Evolutionary conservation across 2,888 invertebrate species (phyloP).

Genomic region (Terebella lapidaria): DNA sequence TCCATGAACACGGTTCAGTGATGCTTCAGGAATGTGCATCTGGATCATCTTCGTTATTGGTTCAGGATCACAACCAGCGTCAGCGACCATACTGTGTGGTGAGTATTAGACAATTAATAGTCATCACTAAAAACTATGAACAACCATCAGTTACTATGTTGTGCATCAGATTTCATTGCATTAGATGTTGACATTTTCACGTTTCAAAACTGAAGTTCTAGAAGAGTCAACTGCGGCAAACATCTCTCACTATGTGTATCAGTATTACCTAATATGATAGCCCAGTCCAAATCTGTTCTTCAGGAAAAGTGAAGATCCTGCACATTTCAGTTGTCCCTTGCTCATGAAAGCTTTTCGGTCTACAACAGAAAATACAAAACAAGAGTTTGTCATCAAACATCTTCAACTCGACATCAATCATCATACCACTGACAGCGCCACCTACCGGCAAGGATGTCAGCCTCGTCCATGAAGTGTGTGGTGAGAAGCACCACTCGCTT

Average conservation of each 20-base stretch:
- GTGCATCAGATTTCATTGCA: no score
- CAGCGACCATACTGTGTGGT: conserved; percentile 5
- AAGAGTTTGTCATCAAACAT: background rate
- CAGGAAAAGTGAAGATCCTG: conserved; percentile 77
- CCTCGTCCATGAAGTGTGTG: conserved; percentile 87
- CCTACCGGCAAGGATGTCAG: conserved; percentile 70
- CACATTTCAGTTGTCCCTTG: conserved; percentile 73
- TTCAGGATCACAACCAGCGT: background rate
- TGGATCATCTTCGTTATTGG: conserved; percentile 61
- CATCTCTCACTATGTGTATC: no score
- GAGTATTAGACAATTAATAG: no score
- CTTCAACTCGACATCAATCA: background rate
- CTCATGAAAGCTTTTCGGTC: conserved; percentile 82
- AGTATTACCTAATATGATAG: conserved; percentile 74
- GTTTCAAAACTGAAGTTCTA: no score
- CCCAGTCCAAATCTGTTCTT: conserved; percentile 85
- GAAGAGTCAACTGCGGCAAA: no score
- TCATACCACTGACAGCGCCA: no score
- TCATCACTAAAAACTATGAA: no score
- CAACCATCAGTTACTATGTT: no score
- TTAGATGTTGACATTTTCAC: no score
- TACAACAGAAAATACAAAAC: conserved; percentile 18
- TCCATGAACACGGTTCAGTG: conserved; percentile 71
- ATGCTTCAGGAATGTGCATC: conserved; percentile 68
- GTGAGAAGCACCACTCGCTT: conserved; percentile 68